Evolutionary conservation across 92 coral and sea anemone genomes (phyloP).

Genomic region (Scolanthus callimorphus): DNA sequence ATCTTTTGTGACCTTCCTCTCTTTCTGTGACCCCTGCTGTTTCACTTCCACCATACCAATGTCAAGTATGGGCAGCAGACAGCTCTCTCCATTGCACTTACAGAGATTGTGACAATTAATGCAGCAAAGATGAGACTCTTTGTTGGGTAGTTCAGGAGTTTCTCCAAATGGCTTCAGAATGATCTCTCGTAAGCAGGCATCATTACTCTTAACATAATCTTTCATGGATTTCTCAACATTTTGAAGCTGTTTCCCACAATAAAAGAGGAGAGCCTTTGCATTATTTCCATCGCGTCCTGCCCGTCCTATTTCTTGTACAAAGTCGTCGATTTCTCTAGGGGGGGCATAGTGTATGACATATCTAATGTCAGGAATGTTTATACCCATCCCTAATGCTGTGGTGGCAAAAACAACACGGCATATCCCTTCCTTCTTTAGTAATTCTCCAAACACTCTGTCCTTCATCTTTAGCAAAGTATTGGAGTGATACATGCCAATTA

Average conservation of each 20-base stretch:
- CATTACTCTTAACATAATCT: constrained; percentile 13
- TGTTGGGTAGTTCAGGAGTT: too few relatives aligned
- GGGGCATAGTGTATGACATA: constrained; percentile 42
- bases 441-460: not conserved
- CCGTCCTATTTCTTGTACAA: constrained; percentile 36
- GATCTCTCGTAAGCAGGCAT: constrained; percentile 17
- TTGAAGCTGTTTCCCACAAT: constrained; percentile 11
- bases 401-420: constrained; percentile 36
- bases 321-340: constrained; percentile 25
- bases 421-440: constrained; percentile 3
- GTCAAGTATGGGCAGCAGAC: too few relatives aligned
- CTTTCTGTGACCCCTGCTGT: not conserved
- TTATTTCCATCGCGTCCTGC: constrained; percentile 25
- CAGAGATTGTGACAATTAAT: constrained; percentile 29
- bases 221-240: constrained; percentile 28
- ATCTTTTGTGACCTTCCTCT: constrained; percentile 6
- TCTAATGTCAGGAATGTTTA: constrained; percentile 29
- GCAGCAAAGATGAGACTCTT: constrained; percentile 30
- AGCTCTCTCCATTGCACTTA: constrained; percentile 12
- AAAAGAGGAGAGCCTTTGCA: constrained; percentile 18
- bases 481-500: constrained; percentile 53
- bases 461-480: constrained; percentile 29
- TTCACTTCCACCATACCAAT: too few relatives aligned
- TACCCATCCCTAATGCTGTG: constrained; percentile 43
- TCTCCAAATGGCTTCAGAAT: constrained; percentile 36